These are phyloP conservation scores for Bradypus variegatus DNA, from an alignment of 2,797 vertebrate species.

Conservation along the genomic window DNA sequence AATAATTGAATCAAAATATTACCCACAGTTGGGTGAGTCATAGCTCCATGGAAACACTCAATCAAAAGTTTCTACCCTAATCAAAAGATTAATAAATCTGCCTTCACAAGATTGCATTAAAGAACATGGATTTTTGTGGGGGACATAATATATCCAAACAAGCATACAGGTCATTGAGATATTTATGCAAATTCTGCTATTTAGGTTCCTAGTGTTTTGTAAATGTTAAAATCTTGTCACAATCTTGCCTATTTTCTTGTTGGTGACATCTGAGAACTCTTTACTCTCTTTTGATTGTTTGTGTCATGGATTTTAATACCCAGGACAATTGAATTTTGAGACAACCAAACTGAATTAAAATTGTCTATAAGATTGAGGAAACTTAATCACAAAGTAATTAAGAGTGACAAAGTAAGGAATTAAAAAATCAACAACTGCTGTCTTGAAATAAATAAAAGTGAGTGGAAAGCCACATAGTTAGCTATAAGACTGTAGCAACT, in stretches of 20 bases:
- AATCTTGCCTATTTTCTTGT: conserved; percentile 26
- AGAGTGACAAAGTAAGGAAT: conserved; percentile 38
- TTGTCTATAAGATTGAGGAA: conserved; percentile 24
- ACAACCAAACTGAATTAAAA: conserved; percentile 37
- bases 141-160: too few relatives aligned
- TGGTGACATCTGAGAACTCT: conserved; percentile 25
- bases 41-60: too few relatives aligned
- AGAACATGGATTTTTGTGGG: too few relatives aligned
- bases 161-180: neutral
- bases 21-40: too few relatives aligned
- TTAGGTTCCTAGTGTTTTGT: neutral
- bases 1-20: too few relatives aligned
- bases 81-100: too few relatives aligned
- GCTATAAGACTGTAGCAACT: neutral
- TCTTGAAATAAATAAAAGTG: conserved; percentile 25
- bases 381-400: conserved; percentile 41
- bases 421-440: conserved; percentile 15
- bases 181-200: conserved; percentile 24
- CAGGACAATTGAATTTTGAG: conserved; percentile 35
- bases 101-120: too few relatives aligned
- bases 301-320: conserved; percentile 37
- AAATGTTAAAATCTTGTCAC: conserved; percentile 35
- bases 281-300: conserved; percentile 39
- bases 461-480: neutral
- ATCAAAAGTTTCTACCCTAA: too few relatives aligned